These are phyloP conservation scores for Steinernema carpocapsae DNA, from an alignment of 2,888 invertebrate genomes.

Conservation along the genomic window DNA sequence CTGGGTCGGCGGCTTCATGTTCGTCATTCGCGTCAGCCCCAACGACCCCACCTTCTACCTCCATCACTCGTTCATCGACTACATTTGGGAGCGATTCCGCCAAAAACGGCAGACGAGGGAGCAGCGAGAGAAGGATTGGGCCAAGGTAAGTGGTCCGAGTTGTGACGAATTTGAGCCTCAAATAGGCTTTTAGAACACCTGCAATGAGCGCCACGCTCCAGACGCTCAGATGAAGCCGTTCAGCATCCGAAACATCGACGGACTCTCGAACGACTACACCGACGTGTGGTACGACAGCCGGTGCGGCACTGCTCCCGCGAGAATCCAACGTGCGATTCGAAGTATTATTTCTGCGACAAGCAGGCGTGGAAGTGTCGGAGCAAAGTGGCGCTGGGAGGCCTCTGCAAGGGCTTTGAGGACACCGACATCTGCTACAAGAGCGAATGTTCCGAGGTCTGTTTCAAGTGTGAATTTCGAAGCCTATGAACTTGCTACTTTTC, in stretches of 20 bases:
- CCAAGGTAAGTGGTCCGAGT: slow-evolving; percentile 40
- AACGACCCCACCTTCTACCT: slow-evolving; percentile 64
- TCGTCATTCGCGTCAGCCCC: slow-evolving; percentile 63
- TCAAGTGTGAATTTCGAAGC: too few relatives aligned
- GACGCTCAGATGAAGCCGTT: slow-evolving; percentile 67
- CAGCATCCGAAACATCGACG: slow-evolving; percentile 62
- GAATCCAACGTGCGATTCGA: slow-evolving; percentile 56
- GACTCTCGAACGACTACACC: slow-evolving; percentile 65
- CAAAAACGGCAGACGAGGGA: slow-evolving; percentile 59
- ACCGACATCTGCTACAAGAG: slow-evolving; percentile 65
- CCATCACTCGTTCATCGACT: slow-evolving; percentile 67
- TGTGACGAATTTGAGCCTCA: background rate
- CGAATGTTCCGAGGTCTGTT: slow-evolving; percentile 55
- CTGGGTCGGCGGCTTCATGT: slow-evolving; percentile 69
- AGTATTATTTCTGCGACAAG: slow-evolving; percentile 62
- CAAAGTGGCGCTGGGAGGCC: slow-evolving; percentile 61
- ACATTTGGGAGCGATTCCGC: slow-evolving; percentile 67
- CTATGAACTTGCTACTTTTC: too few relatives aligned
- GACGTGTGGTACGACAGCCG: slow-evolving; percentile 64
- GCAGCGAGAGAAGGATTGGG: slow-evolving; percentile 63
- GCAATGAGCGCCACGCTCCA: slow-evolving; percentile 58
- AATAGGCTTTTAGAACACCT: slow-evolving; percentile 56
- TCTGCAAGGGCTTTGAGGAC: slow-evolving; percentile 65
- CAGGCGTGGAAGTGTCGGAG: slow-evolving; percentile 58
- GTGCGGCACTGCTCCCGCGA: slow-evolving; percentile 58